Evolutionary conservation across 2,113 vertebrate genomes (phyloP), one percentile per base, ranked within the genome.

Genomic region (Herpetotheres cachinnans): DNA sequence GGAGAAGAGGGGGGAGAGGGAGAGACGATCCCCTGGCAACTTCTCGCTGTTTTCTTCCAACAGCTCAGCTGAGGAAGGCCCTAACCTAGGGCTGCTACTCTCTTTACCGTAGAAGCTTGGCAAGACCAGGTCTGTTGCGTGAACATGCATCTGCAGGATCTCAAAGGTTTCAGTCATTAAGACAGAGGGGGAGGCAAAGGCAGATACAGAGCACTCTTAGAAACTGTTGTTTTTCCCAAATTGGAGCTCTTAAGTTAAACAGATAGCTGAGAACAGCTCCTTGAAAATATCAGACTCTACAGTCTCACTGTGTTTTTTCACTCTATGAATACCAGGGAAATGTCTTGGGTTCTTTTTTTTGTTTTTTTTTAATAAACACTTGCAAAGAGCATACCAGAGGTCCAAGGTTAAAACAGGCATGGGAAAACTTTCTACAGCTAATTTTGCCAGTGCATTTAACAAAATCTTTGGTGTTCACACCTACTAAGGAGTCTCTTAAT

Each of bases 261-360:
- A 90, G 77, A 27, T 27, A 89, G 49, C 26, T 90, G 67, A 81
- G 46, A 77, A 70, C 50, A 90, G 71, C 82, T 54, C 52, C 56
- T 46, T 78, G 79, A 83, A 87, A 90, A 66, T 44, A 86, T 24
- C 72, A 50, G 17, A 46, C 38, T 70, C 55, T 36, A 32, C 16
- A 62, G 34, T 27, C 52, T 58, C 32, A 49, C 42, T 18, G 15
- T 71, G 59, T 3, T 70, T 81, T 62, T 63, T 36, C 17, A 42
- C 29, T 32, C n/a, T 9, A 34, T 36, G 38, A 94, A 62, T 26
- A 55, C 21, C 61, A 79, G 27, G 14, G 19, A 87, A 77, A 94
- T 13, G 14, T 16, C 14, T 52, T 63, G 55, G 12, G 13, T 16
- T 78, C 3, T 13, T 20, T 26, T 10, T 34, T 16, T 52, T 32